Evolutionary conservation across 2,797 vertebrate species (phyloP).

Genomic region (Siniperca undulata): DNA sequence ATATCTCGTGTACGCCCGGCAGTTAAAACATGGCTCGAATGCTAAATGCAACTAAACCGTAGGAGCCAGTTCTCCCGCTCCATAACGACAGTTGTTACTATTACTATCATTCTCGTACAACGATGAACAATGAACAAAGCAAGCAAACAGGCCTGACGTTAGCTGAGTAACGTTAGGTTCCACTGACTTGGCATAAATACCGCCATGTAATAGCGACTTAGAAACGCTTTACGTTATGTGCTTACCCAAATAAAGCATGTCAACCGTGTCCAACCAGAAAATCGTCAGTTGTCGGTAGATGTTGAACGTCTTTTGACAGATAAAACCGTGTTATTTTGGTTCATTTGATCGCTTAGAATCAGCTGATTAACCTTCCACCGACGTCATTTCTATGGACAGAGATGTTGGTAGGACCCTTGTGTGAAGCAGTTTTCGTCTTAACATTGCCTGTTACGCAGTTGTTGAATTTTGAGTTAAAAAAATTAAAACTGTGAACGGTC

Average conservation of each 20-base stretch:
- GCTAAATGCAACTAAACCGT: neutral
- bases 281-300: conserved; percentile 21
- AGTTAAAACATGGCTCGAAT: fast-evolving
- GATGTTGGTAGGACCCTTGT: conserved; percentile 68
- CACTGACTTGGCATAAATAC: conserved; percentile 83
- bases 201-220: neutral
- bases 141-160: conserved; percentile 64
- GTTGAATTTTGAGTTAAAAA: neutral
- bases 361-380: conserved; percentile 79
- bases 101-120: neutral
- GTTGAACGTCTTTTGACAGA: conserved; percentile 10
- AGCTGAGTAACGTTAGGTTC: conserved; percentile 41
- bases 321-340: conserved; percentile 59
- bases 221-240: neutral
- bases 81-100: neutral
- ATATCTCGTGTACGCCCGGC: too few relatives aligned
- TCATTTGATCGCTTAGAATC: conserved; percentile 72
- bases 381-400: conserved; percentile 77
- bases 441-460: conserved; percentile 53
- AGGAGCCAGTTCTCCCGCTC: fast-evolving
- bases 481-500: fast-evolving
- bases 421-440: conserved; percentile 38
- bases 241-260: conserved; percentile 83
- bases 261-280: conserved; percentile 53
- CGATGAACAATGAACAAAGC: conserved; percentile 63